Percentiles rank a stretch among this genome's conserved stretches.
Conservation (phyloP, 2,797 vertebrate genomes). For the Urosaurus nigricauda region DNA sequence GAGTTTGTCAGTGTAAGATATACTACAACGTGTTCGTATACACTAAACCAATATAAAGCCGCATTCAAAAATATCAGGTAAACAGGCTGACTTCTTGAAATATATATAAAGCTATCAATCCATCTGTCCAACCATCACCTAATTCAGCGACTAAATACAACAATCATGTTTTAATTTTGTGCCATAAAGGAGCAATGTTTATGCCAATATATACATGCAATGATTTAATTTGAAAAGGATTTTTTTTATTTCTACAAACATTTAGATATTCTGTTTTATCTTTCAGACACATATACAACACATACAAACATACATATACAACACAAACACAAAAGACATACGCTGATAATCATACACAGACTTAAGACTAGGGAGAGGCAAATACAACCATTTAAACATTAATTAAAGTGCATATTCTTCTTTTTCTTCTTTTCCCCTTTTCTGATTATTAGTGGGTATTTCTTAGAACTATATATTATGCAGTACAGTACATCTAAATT, state of each 20-base stretch:
- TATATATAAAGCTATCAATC: not conserved
- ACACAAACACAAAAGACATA: not conserved
- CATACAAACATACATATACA: fast-evolving
- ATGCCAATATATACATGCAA: slow-evolving; percentile 21
- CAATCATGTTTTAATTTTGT: not conserved
- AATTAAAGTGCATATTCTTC: not conserved
- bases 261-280: fast-evolving
- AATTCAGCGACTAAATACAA: fast-evolving
- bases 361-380: not conserved
- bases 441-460: slow-evolving; percentile 18
- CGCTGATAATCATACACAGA: fast-evolving
- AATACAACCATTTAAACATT: not conserved
- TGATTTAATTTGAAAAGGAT: not conserved
- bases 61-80: not conserved
- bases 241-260: too few relatives aligned
- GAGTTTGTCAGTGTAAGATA: slow-evolving; percentile 37
- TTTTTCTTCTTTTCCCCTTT: slow-evolving; percentile 2
- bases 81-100: slow-evolving; percentile 34
- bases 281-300: not conserved
- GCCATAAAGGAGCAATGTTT: not conserved
- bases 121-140: not conserved
- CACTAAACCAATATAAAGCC: not conserved
- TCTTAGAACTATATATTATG: slow-evolving; percentile 15
- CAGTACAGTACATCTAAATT: not conserved
- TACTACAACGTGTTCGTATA: slow-evolving; percentile 49